Base-by-base conservation (phyloP, 2,888 invertebrate genomes). In the Meteorus colon region DNA sequence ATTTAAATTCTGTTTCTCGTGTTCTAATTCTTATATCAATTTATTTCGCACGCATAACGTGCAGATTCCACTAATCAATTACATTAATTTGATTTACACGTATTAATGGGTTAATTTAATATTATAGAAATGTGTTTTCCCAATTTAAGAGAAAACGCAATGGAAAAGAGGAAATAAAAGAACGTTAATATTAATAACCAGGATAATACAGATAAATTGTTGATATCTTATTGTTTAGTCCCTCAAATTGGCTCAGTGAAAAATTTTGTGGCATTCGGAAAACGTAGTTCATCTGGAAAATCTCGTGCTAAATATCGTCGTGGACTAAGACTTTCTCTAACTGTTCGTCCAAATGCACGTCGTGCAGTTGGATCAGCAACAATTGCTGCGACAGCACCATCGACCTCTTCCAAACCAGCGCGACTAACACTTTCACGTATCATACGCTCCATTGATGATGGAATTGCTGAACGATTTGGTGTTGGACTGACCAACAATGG, bases 221-320 rank as follows among this genome's bases (percentile, higher is more conserved):
- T 8, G 62, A 59, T 72, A 48, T 68, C 45, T 63, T 80, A 87
- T 83, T 87, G 82, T 80, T 88, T 85, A 37, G 86, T 75, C 62
- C 82, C 76, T 48, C 82, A 81, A 10, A 86, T 86, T 60, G 86
- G 83, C 69, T 87, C 84, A 16, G 86, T 79, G 79, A 91, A 91
- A 77, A 88, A 90, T 78, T 89, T 91, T 48, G 89, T 89, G 45
- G 90, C 90, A 78, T 91, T 91, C 3, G 91, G 91, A 79, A 90
- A 91, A 76, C 90, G 87, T 41, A 85, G 83, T 0, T 90, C 81
- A 37, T 89, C 88, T 4, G 89, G 89, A 75, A 90, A 91, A 78
- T 91, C 91, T 16, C 90, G 86, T 0, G 87, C 82, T 68, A 80
- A 80, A n/a, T 84, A 83, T 80, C 87, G 84, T 41, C 81, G 83